Conservation (phyloP, 2,113 vertebrate genomes). For the Grallaria varia region DNA sequence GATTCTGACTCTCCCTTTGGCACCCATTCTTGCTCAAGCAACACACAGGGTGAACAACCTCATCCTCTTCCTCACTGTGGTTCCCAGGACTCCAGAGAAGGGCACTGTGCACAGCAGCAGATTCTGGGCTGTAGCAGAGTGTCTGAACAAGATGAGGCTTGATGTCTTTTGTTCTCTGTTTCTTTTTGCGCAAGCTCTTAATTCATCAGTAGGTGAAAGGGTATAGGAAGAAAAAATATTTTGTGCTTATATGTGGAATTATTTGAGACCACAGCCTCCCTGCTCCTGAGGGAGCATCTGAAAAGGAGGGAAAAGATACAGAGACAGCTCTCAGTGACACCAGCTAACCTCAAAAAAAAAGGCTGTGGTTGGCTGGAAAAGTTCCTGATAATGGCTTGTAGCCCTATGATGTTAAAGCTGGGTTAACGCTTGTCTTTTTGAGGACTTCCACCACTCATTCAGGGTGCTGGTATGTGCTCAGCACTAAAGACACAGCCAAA, state of each 20-base stretch:
- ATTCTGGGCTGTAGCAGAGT: not conserved
- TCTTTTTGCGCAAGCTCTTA: not conserved
- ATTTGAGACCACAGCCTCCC: not conserved
- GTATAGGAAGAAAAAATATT: not conserved
- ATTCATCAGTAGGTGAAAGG: not conserved
- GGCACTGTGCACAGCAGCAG: not conserved
- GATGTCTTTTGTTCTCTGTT: not conserved
- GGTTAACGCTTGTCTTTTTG: not conserved
- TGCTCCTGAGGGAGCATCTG: not conserved
- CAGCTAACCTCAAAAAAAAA: not conserved
- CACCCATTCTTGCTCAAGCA: not conserved
- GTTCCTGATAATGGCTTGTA: not conserved
- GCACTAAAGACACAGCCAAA: not conserved
- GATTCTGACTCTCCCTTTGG: conserved; percentile 49
- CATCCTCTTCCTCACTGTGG: not conserved
- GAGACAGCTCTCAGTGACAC: not conserved
- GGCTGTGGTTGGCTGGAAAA: not conserved
- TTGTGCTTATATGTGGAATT: not conserved
- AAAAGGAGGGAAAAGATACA: not conserved
- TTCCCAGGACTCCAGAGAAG: conserved; percentile 10
- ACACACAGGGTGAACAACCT: not conserved
- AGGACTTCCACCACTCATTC: not conserved
- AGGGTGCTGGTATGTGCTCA: not conserved
- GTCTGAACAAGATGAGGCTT: not conserved
- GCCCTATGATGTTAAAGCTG: not conserved